These are phyloP conservation scores for Dolichoris vasculosae DNA, from an alignment of 1,140 invertebrate species.

Conservation along the genomic window DNA sequence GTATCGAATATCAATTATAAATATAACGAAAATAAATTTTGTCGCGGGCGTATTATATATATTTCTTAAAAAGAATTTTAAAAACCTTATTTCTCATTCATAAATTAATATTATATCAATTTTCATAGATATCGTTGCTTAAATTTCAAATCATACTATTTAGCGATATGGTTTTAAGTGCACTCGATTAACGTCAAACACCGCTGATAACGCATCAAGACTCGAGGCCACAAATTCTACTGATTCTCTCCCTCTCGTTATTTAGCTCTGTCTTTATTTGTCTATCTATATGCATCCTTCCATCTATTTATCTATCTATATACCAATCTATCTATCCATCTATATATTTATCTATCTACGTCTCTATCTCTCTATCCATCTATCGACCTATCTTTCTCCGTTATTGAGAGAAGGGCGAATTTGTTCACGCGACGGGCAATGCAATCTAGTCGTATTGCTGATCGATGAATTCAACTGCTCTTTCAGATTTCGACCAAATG, in stretches of 20 bases:
- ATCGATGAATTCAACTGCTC: slow-evolving; percentile 33
- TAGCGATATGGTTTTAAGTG: slow-evolving; percentile 14
- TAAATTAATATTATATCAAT: too few relatives aligned
- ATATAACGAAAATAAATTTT: too few relatives aligned
- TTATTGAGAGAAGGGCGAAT: slow-evolving; percentile 3
- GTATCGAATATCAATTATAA: too few relatives aligned
- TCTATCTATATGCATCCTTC: background rate
- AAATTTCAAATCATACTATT: background rate
- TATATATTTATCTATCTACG: background rate
- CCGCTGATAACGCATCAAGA: background rate
- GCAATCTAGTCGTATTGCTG: slow-evolving; percentile 23
- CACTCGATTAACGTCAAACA: slow-evolving; percentile 20
- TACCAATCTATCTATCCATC: background rate
- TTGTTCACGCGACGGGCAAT: slow-evolving; percentile 4
- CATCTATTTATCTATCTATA: background rate
- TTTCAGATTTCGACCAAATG: slow-evolving; percentile 12
- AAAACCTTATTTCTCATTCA: too few relatives aligned
- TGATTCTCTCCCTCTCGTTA: too few relatives aligned
- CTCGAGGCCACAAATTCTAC: background rate
- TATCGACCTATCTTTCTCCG: background rate
- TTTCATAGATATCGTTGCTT: too few relatives aligned
- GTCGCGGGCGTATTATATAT: too few relatives aligned
- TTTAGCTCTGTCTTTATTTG: background rate
- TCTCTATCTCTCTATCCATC: background rate
- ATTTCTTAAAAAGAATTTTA: too few relatives aligned